phyloP scores from a whole-genome alignment of 2,113 vertebrate genomes.

The Saguinus imperator region DNA sequence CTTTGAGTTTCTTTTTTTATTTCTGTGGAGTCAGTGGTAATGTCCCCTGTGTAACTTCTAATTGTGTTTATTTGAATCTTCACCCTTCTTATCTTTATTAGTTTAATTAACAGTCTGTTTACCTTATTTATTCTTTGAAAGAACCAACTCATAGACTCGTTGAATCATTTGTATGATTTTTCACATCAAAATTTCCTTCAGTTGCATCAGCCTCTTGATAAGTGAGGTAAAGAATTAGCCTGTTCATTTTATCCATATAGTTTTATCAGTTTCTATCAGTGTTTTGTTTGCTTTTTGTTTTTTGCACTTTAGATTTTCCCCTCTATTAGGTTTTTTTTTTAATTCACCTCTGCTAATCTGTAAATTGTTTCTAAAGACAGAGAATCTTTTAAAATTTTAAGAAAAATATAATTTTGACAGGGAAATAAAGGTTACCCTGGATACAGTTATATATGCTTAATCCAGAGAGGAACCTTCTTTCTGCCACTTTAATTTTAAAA shows the following conservation, averaged over 20 bases:
- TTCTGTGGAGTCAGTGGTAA: no score
- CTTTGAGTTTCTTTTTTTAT: no score
- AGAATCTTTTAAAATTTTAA: neutral
- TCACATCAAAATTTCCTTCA: no score
- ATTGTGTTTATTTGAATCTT: no score
- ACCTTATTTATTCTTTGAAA: no score
- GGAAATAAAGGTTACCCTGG: neutral
- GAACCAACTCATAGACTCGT: no score
- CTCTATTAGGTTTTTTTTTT: slow-evolving; percentile 24
- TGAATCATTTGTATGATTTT: no score
- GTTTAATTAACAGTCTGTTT: no score
- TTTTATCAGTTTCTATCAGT: slow-evolving; percentile 4
- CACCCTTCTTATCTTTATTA: no score
- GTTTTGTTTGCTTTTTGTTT: neutral
- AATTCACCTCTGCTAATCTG: neutral
- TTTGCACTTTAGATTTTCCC: neutral
- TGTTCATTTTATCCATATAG: neutral
- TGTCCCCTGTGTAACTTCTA: no score
- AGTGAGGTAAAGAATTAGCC: neutral
- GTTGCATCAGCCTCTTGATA: neutral
- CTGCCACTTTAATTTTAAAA: neutral
- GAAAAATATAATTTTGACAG: neutral
- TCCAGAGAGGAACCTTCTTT: neutral
- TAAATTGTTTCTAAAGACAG: neutral
- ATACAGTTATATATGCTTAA: neutral